Evolutionary conservation across 2,888 invertebrate species (phyloP).

Genomic region (Callosobruchus maculatus): DNA sequence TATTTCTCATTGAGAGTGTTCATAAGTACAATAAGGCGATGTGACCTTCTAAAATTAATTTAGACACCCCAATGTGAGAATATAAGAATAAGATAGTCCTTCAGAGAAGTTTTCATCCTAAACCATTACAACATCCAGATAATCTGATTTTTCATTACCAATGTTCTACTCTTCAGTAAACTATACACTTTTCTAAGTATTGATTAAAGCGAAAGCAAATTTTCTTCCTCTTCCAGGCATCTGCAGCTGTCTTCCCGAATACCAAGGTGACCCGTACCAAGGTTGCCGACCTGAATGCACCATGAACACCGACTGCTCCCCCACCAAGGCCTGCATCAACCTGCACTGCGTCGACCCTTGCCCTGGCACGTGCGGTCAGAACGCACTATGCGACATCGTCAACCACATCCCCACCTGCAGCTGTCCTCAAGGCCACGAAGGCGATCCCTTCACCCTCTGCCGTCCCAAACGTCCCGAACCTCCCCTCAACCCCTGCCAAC

Average conservation of each 20-base stretch:
- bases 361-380: conserved; percentile 72
- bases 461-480: conserved; percentile 33
- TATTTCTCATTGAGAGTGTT: too few species aligned
- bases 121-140: too few species aligned
- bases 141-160: too few species aligned
- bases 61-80: too few species aligned
- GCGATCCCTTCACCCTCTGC: conserved; percentile 70
- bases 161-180: too few species aligned
- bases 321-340: conserved; percentile 71
- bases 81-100: too few species aligned
- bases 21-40: too few species aligned
- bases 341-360: conserved; percentile 79
- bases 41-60: too few species aligned
- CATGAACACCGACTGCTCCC: conserved; percentile 73
- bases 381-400: conserved; percentile 74
- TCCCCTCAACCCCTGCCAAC: conserved; percentile 62
- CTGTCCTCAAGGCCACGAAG: conserved; percentile 67
- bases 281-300: conserved; percentile 79
- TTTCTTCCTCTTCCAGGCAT: conserved; percentile 35
- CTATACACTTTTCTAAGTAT: too few species aligned
- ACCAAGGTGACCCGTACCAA: conserved; percentile 70
- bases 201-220: too few species aligned
- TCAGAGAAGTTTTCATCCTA: too few species aligned
- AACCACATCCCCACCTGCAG: conserved; percentile 81
- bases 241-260: conserved; percentile 69